Evolutionary conservation across 1,140 invertebrate genomes (phyloP).

Genomic region (Sinonovacula constricta): DNA sequence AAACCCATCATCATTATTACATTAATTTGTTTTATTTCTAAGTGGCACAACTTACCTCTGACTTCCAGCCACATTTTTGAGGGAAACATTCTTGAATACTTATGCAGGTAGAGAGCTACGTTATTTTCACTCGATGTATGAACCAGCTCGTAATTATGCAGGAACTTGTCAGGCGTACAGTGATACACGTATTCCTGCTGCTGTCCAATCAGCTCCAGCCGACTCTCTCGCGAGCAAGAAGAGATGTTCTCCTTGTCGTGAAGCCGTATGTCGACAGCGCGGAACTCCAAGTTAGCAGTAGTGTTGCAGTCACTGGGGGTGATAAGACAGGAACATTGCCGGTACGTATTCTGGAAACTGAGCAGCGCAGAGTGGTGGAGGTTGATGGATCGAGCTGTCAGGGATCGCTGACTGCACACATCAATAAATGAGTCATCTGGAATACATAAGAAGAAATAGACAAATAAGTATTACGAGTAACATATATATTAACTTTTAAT

Average conservation of each 20-base stretch:
- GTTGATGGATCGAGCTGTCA: slow-evolving; percentile 23
- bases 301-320: slow-evolving; percentile 39
- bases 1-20: too few relatives aligned
- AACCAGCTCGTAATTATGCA: slow-evolving; percentile 27
- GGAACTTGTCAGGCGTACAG: slow-evolving; percentile 17
- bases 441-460: too few relatives aligned
- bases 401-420: slow-evolving; percentile 26
- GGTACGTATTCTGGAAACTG: background rate
- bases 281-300: slow-evolving; percentile 16
- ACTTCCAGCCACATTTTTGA: slow-evolving; percentile 41
- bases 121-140: slow-evolving; percentile 25
- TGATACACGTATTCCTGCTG: slow-evolving; percentile 2
- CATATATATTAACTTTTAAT: too few relatives aligned
- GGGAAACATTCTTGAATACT: slow-evolving; percentile 15
- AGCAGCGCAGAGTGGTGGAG: slow-evolving; percentile 30
- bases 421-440: slow-evolving; percentile 43
- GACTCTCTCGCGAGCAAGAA: slow-evolving; percentile 13
- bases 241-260: slow-evolving; percentile 26
- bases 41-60: slow-evolving; percentile 44
- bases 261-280: slow-evolving; percentile 31
- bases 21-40: too few relatives aligned
- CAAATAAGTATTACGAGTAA: too few relatives aligned
- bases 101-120: slow-evolving; percentile 29
- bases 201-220: slow-evolving; percentile 43
- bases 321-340: slow-evolving; percentile 41